Percentiles rank a stretch among this genome's conserved stretches.
These are phyloP conservation scores for Ecdyonurus torrentis DNA, from an alignment of 2,888 invertebrate species.

Conservation along the genomic window DNA sequence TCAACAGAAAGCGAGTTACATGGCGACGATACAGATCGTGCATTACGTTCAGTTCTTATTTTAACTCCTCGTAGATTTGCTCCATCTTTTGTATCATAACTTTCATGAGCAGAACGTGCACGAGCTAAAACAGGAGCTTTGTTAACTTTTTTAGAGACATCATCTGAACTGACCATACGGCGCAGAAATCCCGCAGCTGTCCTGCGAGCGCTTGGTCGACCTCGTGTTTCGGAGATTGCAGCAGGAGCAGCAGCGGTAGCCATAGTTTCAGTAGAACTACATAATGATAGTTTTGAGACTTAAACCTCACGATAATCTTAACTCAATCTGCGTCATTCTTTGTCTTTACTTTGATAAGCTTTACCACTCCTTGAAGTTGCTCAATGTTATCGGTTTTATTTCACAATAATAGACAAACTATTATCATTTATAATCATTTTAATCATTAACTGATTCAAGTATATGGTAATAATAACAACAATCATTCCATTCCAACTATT, in stretches of 20 bases:
- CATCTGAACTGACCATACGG: not conserved
- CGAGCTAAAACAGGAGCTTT: not conserved
- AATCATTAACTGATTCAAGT: too few relatives aligned
- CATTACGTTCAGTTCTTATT: not conserved
- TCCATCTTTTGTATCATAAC: not conserved
- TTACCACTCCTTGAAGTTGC: too few relatives aligned
- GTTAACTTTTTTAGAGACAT: not conserved
- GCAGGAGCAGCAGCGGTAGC: not conserved
- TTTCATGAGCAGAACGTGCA: not conserved
- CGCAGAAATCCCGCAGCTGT: not conserved
- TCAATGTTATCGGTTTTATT: too few relatives aligned
- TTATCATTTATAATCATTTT: too few relatives aligned
- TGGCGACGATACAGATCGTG: not conserved
- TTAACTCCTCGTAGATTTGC: not conserved
- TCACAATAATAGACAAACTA: too few relatives aligned
- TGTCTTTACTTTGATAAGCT: too few relatives aligned
- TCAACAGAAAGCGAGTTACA: constrained; percentile 26
- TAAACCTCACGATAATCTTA: too few relatives aligned
- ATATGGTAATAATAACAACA: too few relatives aligned
- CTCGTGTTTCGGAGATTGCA: not conserved
- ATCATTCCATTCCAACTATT: too few relatives aligned
- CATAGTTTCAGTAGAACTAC: too few relatives aligned
- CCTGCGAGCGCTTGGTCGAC: not conserved
- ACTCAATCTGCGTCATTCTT: too few relatives aligned
- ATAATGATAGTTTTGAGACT: too few relatives aligned